A percentile compares a stretch with the other conserved stretches of the same genome.
These are phyloP conservation scores for Chalcis sispes DNA, from an alignment of 2,888 invertebrate species.

Conservation along the genomic window DNA sequence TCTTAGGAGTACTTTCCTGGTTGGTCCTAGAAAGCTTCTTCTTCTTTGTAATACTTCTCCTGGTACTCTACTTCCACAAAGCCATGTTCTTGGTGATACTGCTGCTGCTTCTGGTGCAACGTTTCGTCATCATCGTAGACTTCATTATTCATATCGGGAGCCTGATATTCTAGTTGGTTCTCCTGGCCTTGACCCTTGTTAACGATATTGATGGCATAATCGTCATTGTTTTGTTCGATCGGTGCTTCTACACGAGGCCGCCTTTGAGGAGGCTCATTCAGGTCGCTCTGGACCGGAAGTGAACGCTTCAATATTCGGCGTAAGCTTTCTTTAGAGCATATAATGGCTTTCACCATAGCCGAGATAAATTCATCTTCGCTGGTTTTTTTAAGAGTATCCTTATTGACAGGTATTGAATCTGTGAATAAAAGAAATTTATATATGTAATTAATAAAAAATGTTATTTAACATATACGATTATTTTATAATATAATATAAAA, in stretches of 20 bases:
- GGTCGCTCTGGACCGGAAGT: neutral
- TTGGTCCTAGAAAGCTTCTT: too few species aligned
- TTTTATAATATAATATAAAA: neutral
- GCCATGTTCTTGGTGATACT: too few species aligned
- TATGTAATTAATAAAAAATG: neutral
- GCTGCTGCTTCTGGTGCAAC: too few species aligned
- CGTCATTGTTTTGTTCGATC: too few species aligned
- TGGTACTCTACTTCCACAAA: too few species aligned
- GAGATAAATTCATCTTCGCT: neutral
- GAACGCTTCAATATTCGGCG: neutral
- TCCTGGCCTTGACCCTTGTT: too few species aligned
- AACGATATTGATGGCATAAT: too few species aligned
- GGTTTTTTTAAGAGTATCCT: neutral
- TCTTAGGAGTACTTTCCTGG: too few species aligned
- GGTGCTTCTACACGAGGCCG: neutral
- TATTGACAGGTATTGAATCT: conserved; percentile 7
- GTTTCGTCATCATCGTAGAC: too few species aligned
- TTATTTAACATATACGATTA: neutral
- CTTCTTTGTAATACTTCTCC: too few species aligned
- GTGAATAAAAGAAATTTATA: neutral
- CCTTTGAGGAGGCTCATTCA: neutral
- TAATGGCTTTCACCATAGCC: conserved; percentile 11
- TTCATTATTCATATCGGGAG: too few species aligned
- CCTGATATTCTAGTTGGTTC: too few species aligned
- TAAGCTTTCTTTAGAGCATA: neutral